Evolutionary conservation across 2,113 vertebrate genomes (phyloP), one percentile per base, ranked within the genome.

Genomic region (Pandion haliaetus): DNA sequence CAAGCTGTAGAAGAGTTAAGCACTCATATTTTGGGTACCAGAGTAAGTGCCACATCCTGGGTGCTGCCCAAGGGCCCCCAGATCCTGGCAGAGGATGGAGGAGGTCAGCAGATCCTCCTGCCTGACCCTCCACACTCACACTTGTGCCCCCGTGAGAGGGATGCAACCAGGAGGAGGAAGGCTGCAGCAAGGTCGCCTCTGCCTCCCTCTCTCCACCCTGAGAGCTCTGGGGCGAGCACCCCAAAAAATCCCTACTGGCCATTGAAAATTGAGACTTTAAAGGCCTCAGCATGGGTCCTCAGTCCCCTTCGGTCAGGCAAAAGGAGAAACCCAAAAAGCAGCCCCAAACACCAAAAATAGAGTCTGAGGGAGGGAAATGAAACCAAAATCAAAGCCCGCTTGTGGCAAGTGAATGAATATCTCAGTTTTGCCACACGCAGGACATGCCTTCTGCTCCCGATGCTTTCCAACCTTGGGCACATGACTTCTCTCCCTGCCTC

Each of bases 111-210:
- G n/a, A 29, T 23, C 17, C 28, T 76, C 17, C 77, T 74, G n/a
- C 14, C 34, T 26, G 6, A n/a, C 32, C 10, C 26, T 18, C 24
- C 34, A 15, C 5, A 2, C 40, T 42, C 3, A 0, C 8, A 5
- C 11, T 42, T 0, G 0, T 36, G 42, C 3, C 8, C 52, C 63
- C 0, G 0, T 2, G 16, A 50, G 6, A 45, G 11, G 11, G 47
- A 38, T 69, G 52, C 20, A 29, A 21, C 18, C 4, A 6, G 21
- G 57, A 52, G 44, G 8, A 26, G 32, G 59, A 55, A 77, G 40
- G 42, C 44, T 52, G 58, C 34, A 52, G 26, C n/a, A 14, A 62
- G 28, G 45, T 40, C 11, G 1, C 19, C 31, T 71, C 42, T 72
- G 38, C n/a, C 40, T 72, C 54, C 42, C 23, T 15, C 40, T 23